A percentile compares a stretch with the other conserved stretches of the same genome.
phyloP scores from a whole-genome alignment of 2,797 vertebrate species.

The Sebastes trivittatus region DNA sequence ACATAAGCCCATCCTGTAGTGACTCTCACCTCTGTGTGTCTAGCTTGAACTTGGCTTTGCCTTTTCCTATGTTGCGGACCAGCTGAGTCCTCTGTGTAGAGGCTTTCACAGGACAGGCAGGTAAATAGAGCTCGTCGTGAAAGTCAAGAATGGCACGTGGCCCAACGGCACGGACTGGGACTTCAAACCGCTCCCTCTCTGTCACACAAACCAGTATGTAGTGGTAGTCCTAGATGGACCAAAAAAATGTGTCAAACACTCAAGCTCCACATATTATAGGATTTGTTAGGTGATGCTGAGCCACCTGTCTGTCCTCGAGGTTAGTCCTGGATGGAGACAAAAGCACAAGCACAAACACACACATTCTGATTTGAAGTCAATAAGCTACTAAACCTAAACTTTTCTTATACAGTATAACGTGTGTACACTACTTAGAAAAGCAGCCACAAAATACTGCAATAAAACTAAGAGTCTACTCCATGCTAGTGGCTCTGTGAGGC shows the following conservation, averaged over 20 bases:
- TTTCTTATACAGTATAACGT: no score
- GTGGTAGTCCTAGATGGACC: conserved; percentile 84
- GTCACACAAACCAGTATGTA: conserved; percentile 87
- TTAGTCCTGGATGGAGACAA: background rate
- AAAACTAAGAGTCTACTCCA: no score
- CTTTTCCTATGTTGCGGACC: conserved; percentile 86
- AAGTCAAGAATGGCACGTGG: conserved; percentile 90
- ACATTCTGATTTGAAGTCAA: background rate
- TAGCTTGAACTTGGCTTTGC: conserved; percentile 82
- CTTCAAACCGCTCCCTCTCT: conserved; percentile 88
- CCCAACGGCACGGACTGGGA: conserved; percentile 88
- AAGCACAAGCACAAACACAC: background rate
- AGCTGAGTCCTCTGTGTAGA: conserved; percentile 86
- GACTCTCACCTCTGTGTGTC: conserved; percentile 80
- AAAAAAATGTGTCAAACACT: background rate
- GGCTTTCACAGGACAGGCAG: conserved; percentile 85
- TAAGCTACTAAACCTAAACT: background rate
- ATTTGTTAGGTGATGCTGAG: background rate
- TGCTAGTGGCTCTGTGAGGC: no score
- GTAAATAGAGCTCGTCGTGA: conserved; percentile 85
- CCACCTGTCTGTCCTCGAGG: background rate
- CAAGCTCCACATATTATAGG: background rate
- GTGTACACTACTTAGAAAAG: no score
- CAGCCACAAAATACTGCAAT: no score
- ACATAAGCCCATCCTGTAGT: background rate